These are phyloP conservation scores for Caligus rogercresseyi DNA, from an alignment of 1,140 invertebrate genomes.

Conservation along the genomic window DNA sequence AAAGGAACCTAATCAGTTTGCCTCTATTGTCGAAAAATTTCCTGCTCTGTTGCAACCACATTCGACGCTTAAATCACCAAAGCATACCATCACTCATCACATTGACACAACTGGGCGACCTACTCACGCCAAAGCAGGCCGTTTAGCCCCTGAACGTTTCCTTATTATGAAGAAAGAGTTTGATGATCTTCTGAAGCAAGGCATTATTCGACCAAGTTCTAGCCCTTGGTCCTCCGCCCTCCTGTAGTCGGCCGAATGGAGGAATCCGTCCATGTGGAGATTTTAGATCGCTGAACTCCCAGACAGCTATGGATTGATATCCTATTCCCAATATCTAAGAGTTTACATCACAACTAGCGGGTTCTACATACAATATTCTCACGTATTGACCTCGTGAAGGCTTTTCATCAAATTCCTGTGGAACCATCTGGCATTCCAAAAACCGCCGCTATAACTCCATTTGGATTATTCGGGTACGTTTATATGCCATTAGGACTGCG, in stretches of 20 bases:
- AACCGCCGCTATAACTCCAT: constrained; percentile 27
- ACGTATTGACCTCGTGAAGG: constrained; percentile 22
- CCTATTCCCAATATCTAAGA: constrained; percentile 27
- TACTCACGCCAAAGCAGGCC: constrained; percentile 27
- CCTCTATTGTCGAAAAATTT: background rate
- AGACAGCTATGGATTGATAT: constrained; percentile 30
- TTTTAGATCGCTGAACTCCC: constrained; percentile 31
- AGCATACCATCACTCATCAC: constrained; percentile 14
- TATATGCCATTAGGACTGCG: constrained; percentile 32
- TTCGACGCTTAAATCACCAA: background rate
- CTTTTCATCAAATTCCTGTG: constrained; percentile 25
- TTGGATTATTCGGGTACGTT: constrained; percentile 28
- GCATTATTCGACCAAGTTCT: constrained; percentile 23
- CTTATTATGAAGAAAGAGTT: constrained; percentile 24
- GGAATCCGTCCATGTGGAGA: constrained; percentile 31
- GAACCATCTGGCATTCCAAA: constrained; percentile 22
- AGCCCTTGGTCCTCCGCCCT: constrained; percentile 24
- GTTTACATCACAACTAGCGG: constrained; percentile 19
- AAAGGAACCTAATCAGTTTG: background rate
- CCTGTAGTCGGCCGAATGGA: constrained; percentile 24
- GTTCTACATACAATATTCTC: constrained; percentile 22
- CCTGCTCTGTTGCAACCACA: background rate
- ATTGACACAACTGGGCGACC: constrained; percentile 28
- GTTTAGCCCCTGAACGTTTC: constrained; percentile 25
- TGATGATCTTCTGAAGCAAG: constrained; percentile 21